Conservation (phyloP, 2,888 invertebrate genomes). For the Xanthostigma xanthostigma region DNA sequence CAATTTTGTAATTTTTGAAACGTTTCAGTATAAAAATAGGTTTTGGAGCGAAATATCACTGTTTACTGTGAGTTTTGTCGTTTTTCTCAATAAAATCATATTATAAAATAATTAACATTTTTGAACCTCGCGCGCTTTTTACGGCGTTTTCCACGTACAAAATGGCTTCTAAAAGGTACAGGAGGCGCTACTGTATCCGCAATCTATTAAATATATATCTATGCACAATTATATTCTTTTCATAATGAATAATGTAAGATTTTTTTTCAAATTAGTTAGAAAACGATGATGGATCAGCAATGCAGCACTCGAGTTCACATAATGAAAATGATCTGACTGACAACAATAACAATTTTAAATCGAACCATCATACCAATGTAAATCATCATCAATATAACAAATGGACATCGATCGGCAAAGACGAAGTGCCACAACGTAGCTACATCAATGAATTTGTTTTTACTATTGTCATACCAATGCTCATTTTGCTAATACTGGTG, state of each 20-base stretch:
- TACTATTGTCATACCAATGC: constrained; percentile 52
- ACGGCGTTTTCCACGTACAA: too few relatives aligned
- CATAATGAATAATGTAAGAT: background rate
- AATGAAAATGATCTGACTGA: background rate
- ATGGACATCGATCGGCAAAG: constrained; percentile 47
- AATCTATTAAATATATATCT: too few relatives aligned
- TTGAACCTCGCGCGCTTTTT: too few relatives aligned
- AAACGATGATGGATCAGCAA: constrained; percentile 22
- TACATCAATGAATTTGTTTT: constrained; percentile 53
- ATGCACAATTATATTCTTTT: too few relatives aligned
- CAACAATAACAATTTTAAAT: constrained; percentile 18
- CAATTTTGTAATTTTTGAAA: too few relatives aligned
- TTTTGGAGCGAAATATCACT: too few relatives aligned
- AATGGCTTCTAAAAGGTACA: too few relatives aligned
- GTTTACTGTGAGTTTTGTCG: too few relatives aligned
- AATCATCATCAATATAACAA: constrained; percentile 21
- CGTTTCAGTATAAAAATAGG: too few relatives aligned
- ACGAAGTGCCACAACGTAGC: constrained; percentile 48
- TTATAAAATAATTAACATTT: too few relatives aligned
- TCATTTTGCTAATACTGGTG: constrained; percentile 48
- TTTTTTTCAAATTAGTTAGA: constrained; percentile 22
- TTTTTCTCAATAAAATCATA: too few relatives aligned
- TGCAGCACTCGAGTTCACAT: constrained; percentile 18
- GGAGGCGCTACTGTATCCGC: too few relatives aligned
- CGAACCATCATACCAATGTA: constrained; percentile 16